phyloP scores from a whole-genome alignment of 2,113 vertebrate species.

The Oncorhynchus tshawytscha region DNA sequence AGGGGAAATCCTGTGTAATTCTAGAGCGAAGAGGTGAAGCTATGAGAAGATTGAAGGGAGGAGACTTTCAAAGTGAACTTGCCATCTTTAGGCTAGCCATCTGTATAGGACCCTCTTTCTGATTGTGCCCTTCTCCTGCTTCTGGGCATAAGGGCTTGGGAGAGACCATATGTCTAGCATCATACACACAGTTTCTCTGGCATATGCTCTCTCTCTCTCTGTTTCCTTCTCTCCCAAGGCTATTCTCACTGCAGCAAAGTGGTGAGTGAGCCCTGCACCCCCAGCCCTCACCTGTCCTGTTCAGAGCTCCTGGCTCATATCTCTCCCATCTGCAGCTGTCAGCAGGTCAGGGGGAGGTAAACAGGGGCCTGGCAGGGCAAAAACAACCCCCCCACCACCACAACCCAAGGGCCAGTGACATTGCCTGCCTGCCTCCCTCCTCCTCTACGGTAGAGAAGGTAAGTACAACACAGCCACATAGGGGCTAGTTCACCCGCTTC shows the following conservation, averaged over 20 bases:
- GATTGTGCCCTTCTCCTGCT: slow-evolving; percentile 16
- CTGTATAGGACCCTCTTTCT: slow-evolving; percentile 33
- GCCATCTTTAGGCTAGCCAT: slow-evolving; percentile 14
- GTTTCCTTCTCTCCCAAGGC: slow-evolving; percentile 28
- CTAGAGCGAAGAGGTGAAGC: slow-evolving; percentile 55
- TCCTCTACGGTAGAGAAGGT: background rate
- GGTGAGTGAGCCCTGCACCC: slow-evolving; percentile 28
- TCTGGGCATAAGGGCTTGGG: slow-evolving; percentile 2
- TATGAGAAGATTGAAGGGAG: slow-evolving; percentile 44
- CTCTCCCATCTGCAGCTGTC: slow-evolving; percentile 74
- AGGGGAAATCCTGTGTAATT: slow-evolving; percentile 67
- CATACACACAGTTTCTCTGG: background rate
- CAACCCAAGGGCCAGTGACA: slow-evolving; percentile 21
- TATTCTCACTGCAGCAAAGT: slow-evolving; percentile 33
- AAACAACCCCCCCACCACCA: slow-evolving; percentile 23
- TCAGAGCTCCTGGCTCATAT: slow-evolving; percentile 53
- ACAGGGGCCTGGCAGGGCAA: slow-evolving; percentile 67
- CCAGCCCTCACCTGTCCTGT: slow-evolving; percentile 66
- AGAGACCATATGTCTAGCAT: slow-evolving; percentile 9
- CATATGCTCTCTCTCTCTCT: background rate
- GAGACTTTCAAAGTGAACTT: slow-evolving; percentile 52
- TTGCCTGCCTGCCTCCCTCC: slow-evolving; percentile 35
- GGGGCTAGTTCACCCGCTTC: slow-evolving; percentile 23
- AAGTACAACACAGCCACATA: slow-evolving; percentile 7
- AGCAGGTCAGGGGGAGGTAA: slow-evolving; percentile 69